These are phyloP conservation scores for Danio choprae DNA, from an alignment of 2,797 vertebrate species.

Conservation along the genomic window DNA sequence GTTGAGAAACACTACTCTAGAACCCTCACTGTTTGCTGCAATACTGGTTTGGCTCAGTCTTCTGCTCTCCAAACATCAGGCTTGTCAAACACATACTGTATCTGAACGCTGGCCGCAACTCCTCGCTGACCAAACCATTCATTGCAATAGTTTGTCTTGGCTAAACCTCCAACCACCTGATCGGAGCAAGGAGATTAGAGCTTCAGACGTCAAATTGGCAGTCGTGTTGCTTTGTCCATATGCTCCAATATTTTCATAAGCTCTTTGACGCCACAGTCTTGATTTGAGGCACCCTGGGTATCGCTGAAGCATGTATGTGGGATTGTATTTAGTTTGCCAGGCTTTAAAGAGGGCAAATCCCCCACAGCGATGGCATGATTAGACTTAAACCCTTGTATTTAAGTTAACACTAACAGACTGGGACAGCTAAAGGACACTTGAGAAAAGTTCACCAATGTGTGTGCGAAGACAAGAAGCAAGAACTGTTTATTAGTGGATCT, in stretches of 20 bases:
- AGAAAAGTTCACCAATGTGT: background rate
- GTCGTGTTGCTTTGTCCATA: slow-evolving; percentile 46
- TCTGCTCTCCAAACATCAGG: slow-evolving; percentile 11
- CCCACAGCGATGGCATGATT: slow-evolving; percentile 51
- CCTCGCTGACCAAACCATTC: slow-evolving; percentile 23
- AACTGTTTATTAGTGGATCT: background rate
- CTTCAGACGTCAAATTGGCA: slow-evolving; percentile 48
- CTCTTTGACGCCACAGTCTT: slow-evolving; percentile 50
- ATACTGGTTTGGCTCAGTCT: slow-evolving; percentile 10
- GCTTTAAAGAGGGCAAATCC: slow-evolving; percentile 53
- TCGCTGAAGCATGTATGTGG: slow-evolving; percentile 32
- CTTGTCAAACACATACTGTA: slow-evolving; percentile 23
- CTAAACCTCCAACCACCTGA: slow-evolving; percentile 47
- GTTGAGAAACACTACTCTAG: no score
- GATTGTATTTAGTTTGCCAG: slow-evolving; percentile 47
- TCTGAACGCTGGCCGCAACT: background rate
- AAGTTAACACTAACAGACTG: slow-evolving; percentile 34
- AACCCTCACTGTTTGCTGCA: no score
- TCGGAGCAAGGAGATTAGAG: slow-evolving; percentile 52
- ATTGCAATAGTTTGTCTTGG: slow-evolving; percentile 27
- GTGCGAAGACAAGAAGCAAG: background rate
- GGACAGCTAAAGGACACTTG: slow-evolving; percentile 9
- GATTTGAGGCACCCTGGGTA: slow-evolving; percentile 30
- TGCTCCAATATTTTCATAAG: slow-evolving; percentile 51
- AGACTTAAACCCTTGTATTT: slow-evolving; percentile 34